Evolutionary conservation across 1,140 invertebrate species (phyloP).

Genomic region (Drosophila seguyi): DNA sequence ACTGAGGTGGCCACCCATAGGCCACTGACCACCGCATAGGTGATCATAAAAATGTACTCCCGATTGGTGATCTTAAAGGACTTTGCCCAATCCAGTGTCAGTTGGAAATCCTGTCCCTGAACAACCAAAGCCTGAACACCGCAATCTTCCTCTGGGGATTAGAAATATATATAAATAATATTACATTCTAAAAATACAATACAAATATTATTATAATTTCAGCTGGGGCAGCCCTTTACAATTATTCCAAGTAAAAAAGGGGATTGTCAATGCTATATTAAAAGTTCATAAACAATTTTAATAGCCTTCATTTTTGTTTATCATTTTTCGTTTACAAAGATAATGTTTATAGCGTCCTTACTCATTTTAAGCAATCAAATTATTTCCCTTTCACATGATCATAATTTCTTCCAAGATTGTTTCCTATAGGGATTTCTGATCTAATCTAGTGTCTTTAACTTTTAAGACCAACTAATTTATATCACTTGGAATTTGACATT

Average conservation of each 20-base stretch:
- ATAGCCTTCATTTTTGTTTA: background rate
- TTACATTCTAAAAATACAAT: background rate
- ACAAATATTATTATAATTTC: background rate
- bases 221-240: background rate
- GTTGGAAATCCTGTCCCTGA: fast-evolving
- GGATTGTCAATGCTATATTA: background rate
- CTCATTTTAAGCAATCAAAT: constrained; percentile 2
- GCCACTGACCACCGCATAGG: constrained; percentile 74
- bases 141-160: constrained; percentile 44
- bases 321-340: background rate
- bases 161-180: background rate
- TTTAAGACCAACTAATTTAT: constrained; percentile 9
- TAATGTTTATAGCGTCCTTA: constrained; percentile 3
- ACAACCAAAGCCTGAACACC: constrained; percentile 21
- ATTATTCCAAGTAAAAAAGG: background rate
- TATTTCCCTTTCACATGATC: background rate
- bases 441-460: background rate
- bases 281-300: background rate
- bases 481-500: background rate
- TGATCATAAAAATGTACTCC: constrained; percentile 71
- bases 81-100: constrained; percentile 49
- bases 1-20: constrained; percentile 72
- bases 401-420: background rate
- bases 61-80: constrained; percentile 63
- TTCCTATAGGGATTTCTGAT: background rate